These are phyloP conservation scores for Nasonia longicornis DNA, from an alignment of 1,140 invertebrate genomes.

Conservation along the genomic window DNA sequence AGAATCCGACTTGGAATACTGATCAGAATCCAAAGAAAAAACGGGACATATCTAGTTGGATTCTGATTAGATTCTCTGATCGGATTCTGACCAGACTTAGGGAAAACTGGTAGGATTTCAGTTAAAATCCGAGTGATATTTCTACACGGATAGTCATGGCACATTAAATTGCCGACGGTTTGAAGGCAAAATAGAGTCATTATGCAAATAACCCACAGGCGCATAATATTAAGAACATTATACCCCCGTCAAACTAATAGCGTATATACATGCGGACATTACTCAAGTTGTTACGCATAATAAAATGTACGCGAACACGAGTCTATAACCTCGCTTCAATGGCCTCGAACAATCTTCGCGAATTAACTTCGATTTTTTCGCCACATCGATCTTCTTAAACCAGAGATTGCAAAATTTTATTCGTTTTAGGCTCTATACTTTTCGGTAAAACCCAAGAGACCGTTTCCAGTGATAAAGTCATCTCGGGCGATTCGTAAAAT, in stretches of 20 bases:
- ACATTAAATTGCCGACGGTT: constrained; percentile 39
- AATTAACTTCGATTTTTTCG: neutral
- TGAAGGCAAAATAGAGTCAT: constrained; percentile 48
- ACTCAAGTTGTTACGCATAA: constrained; percentile 39
- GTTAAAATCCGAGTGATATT: no score
- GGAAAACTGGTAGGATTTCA: no score
- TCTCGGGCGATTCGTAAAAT: constrained; percentile 56
- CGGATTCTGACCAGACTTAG: no score
- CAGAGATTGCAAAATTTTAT: neutral
- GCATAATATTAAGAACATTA: constrained; percentile 46
- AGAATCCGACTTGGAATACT: no score
- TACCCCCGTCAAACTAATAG: constrained; percentile 42
- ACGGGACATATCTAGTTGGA: no score
- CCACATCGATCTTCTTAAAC: no score
- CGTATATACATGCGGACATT: constrained; percentile 38
- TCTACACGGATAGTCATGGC: constrained; percentile 5
- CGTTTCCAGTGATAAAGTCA: no score
- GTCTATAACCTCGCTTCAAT: constrained; percentile 22
- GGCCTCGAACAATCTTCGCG: neutral
- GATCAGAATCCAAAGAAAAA: no score
- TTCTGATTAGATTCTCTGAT: no score
- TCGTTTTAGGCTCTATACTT: constrained; percentile 52
- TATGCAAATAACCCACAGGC: constrained; percentile 43
- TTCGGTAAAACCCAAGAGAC: constrained; percentile 44
- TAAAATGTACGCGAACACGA: constrained; percentile 32